Evolutionary conservation across 2,797 vertebrate genomes (phyloP), one percentile per base, ranked within the genome.

Genomic region (Rhinogobio ventralis): DNA sequence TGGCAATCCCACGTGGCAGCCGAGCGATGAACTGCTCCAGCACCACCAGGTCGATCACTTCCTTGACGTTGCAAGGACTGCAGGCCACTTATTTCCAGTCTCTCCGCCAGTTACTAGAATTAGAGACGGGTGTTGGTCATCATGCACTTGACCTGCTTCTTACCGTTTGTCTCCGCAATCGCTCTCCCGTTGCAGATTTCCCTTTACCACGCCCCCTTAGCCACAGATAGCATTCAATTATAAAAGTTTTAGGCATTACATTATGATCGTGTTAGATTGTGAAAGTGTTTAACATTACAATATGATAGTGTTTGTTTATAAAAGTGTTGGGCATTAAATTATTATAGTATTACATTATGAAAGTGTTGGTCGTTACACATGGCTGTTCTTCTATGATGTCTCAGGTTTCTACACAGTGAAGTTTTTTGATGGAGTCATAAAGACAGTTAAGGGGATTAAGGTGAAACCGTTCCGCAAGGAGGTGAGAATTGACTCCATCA

Each of bases 341-440:
- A 2, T 53, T 0, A 53, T 19, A 17, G 49, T 19, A 5, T 55
- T 55, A 23, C 19, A 62, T 62, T 62, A 7, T 62, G 2, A 28
- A 62, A 2, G 60, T 15, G 25, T 62, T 62, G 6, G 14, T 2
- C 5, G 2, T 53, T 62, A 62, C 19, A 33, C 20, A 62, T 46
- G 20, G 11, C 25, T 66, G 46, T 53, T 53, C 19, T 53, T 83
- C 23, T 64, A 23, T 57, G 25, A 20, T 71, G 51, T 46, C 6
- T 17, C 91, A 99, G 98, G 96, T 88, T 97, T 96, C 7, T 99
- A 98, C 94, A 99, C 97, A 45, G 98, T 99, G 91, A 97, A 97
- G 67, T 99, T 99, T 94, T 99, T 96, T 86, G 98, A 99, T 88
- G 98, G 98, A 64, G 97, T 99, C 91, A 93, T 99, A 92, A 97